Base-by-base conservation (phyloP, 2,888 invertebrate species). In the Pandemis cinnamomeana region DNA sequence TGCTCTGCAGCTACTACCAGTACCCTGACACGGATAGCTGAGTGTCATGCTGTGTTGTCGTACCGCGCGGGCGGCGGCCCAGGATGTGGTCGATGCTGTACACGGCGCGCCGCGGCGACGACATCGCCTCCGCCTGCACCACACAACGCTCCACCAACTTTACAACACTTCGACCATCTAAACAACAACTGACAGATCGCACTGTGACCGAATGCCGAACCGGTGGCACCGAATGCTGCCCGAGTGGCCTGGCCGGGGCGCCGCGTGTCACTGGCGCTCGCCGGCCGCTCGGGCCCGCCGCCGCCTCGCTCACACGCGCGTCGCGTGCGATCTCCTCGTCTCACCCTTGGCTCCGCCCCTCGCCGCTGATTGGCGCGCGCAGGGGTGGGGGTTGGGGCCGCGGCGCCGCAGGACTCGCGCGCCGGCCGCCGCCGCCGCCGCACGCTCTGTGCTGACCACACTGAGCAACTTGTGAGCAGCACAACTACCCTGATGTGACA, bases 1-100 rank as follows among this genome's bases (percentile, higher is more conserved):
- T 36, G 27, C 27, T 36, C 27, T 36, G 27, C 27, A 36, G 27
- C 27, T 36, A 36, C 27, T 36, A 36, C 27, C 27, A 36, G 27
- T 36, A 36, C 3, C 3, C 3, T 36, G 2, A 36, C 27, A 36
- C 27, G 27, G 27, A 1, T 2, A 2, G 27, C 27, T 0, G 27
- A 4, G 51, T 53, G 66, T 41, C 41, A 7, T 53, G n/a, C 8
- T 61, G 41, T 41, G 0, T n/a, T 20, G 53, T 4, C 42, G 71
- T 69, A 71, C 67, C 67, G 76, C 73, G 73, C 60, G 73, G 67
- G 20, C 61, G 55, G 44, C 71, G 72, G 51, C 93, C 93, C 2
- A 93, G 86, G 76, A 93, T 93, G 78, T 89, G 91, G 82, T 93
- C 93, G 74, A 93, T 93, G 42, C 92, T 92, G 79, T 93, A 93